A percentile compares a stretch with the other conserved stretches of the same genome.
These are phyloP conservation scores for Porites lobata DNA, from an alignment of 92 coral and sea anemone genomes.

Conservation along the genomic window DNA sequence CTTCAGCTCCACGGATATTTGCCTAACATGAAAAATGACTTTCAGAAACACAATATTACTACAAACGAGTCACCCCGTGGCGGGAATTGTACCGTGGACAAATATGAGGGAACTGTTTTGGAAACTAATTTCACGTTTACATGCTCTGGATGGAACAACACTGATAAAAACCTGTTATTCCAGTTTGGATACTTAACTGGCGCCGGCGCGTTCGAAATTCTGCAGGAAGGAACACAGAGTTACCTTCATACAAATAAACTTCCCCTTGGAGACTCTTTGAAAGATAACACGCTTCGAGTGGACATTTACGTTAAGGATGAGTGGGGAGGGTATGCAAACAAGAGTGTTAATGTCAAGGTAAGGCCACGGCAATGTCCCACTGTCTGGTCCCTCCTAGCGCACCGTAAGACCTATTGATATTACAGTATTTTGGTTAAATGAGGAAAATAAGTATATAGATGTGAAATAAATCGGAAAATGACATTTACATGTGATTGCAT, in stretches of 20 bases:
- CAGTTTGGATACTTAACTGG: constrained; percentile 76
- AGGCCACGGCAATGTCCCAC: background rate
- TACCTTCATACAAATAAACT: constrained; percentile 64
- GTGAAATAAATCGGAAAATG: too few species aligned
- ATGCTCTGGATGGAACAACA: constrained; percentile 89
- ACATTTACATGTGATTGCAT: too few species aligned
- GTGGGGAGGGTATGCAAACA: constrained; percentile 66
- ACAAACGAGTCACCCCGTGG: constrained; percentile 83
- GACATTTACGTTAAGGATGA: constrained; percentile 69
- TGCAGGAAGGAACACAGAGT: constrained; percentile 56
- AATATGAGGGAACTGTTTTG: constrained; percentile 72
- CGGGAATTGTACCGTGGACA: constrained; percentile 80
- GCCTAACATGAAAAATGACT: constrained; percentile 6
- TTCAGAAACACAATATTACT: constrained; percentile 26
- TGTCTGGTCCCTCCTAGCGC: background rate
- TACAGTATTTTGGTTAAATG: too few species aligned
- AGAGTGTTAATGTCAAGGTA: constrained; percentile 76
- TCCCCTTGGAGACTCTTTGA: constrained; percentile 73
- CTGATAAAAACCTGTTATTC: constrained; percentile 72
- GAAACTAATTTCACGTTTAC: constrained; percentile 79
- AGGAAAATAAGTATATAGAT: too few species aligned
- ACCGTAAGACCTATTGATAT: background rate
- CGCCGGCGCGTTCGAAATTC: constrained; percentile 62
- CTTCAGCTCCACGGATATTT: constrained; percentile 23
- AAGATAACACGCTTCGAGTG: constrained; percentile 61